These are phyloP conservation scores for Xiphias gladius DNA, from an alignment of 2,113 vertebrate species.

Conservation along the genomic window DNA sequence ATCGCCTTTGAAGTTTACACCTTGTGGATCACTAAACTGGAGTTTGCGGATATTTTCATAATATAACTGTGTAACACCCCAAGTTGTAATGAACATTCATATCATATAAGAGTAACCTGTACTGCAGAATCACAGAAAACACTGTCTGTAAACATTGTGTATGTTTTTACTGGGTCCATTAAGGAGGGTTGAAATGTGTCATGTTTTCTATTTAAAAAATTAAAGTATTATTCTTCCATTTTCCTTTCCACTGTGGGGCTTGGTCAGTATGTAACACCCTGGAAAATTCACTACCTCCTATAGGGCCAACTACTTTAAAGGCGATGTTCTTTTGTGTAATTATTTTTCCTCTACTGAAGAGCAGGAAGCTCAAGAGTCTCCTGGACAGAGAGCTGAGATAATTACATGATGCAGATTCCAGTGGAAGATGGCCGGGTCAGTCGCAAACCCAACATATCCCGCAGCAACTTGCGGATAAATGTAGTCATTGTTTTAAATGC, in stretches of 20 bases:
- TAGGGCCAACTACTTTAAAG: background rate
- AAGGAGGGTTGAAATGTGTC: background rate
- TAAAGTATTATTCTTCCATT: slow-evolving; percentile 24
- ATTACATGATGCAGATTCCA: slow-evolving; percentile 32
- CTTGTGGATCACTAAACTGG: background rate
- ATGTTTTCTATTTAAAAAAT: slow-evolving; percentile 15
- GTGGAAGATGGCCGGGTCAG: slow-evolving; percentile 2
- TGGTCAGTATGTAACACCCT: background rate
- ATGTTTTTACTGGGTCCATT: slow-evolving; percentile 38
- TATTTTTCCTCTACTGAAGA: slow-evolving; percentile 5
- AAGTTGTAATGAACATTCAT: slow-evolving; percentile 32
- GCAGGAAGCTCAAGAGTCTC: background rate
- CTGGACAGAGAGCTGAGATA: slow-evolving; percentile 10
- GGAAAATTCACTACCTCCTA: slow-evolving; percentile 7
- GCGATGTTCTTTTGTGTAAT: slow-evolving; percentile 1
- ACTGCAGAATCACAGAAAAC: slow-evolving; percentile 2
- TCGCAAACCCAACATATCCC: slow-evolving; percentile 2
- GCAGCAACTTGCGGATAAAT: background rate
- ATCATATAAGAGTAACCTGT: slow-evolving; percentile 32
- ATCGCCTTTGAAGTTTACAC: background rate
- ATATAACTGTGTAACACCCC: background rate
- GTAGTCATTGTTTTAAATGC: slow-evolving; percentile 35
- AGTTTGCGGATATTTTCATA: background rate
- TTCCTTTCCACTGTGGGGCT: slow-evolving; percentile 5
- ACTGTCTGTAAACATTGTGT: slow-evolving; percentile 8